Evolutionary conservation across 2,797 vertebrate species (phyloP), one percentile per base, ranked within the genome.

Genomic region (Xyrichtys novacula): DNA sequence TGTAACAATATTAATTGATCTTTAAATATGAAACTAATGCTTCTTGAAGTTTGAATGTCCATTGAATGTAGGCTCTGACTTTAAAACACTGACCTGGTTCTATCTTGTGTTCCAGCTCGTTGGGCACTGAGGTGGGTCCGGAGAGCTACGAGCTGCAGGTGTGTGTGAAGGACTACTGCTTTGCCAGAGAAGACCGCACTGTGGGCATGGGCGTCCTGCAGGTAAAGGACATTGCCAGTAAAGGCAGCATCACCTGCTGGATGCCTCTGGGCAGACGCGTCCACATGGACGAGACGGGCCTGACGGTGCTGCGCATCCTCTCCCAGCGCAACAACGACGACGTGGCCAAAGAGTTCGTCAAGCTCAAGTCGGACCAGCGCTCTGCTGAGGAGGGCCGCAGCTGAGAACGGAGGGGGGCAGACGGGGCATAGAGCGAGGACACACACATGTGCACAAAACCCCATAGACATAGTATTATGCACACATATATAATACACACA

Each of bases 131-230:
- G 89, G 93, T 94, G 0, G 97, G 98, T 6, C 97, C 97, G 0
- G 98, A 99, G 90, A 96, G 96, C 90, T 99, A 98, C 7, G 97
- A 99, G 91, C 93, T 99, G 86, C 98, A 99, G 87, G 95, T 97
- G 64, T 98, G 97, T 0, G 97, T 99, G 82, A 99, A 99, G 89
- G 98, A 99, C 90, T 99, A 99, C 94, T 99, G 97, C 91, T 99
- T 99, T 0, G 98, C 97, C n/a, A 91, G 97, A 0, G 98, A 99
- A 90, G 98, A 98, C 81, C 96, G 96, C 26, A 97, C 95, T 0
- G 97, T 99, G 86, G 98, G 97, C 80, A 93, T 96, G 42, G 93
- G 94, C 0, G 91, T 98, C 70, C 91, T 98, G 92, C 97, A 98
- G 92, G 94, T 99, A 60, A 95, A 96, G 6, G 97, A 98, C 64